A percentile compares a stretch with the other conserved stretches of the same genome.
phyloP scores from a whole-genome alignment of 2,113 vertebrate species.

The Furnarius figulus region DNA sequence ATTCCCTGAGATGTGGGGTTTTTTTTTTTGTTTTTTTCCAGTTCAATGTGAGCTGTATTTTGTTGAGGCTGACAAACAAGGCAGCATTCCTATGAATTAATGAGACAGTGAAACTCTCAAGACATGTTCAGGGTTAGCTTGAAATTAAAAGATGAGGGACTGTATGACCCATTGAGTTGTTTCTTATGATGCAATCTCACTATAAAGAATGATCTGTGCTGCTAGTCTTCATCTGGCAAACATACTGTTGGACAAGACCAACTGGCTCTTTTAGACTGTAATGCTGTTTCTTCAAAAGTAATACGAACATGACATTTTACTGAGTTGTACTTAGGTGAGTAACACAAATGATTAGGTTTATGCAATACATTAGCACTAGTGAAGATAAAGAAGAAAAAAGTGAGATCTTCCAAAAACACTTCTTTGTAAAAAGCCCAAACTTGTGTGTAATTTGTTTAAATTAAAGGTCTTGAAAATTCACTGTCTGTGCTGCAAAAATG shows the following conservation, averaged over 20 bases:
- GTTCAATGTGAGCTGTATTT: neutral
- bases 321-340: neutral
- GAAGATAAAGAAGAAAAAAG: neutral
- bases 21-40: neutral
- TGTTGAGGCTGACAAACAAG: neutral
- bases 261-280: neutral
- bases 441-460: neutral
- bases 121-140: neutral
- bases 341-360: fast-evolving
- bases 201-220: neutral
- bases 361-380: neutral
- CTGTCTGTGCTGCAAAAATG: neutral
- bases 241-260: neutral
- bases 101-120: neutral
- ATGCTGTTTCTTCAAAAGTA: neutral
- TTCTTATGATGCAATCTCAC: neutral
- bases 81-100: neutral
- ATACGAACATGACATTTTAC: neutral
- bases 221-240: neutral
- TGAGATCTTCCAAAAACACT: neutral
- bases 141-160: neutral
- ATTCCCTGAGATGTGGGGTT: neutral
- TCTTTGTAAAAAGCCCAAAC: neutral
- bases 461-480: neutral
- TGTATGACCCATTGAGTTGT: neutral